Evolutionary conservation across 2,797 vertebrate species (phyloP).

Genomic region (Intellagama lesueurii): DNA sequence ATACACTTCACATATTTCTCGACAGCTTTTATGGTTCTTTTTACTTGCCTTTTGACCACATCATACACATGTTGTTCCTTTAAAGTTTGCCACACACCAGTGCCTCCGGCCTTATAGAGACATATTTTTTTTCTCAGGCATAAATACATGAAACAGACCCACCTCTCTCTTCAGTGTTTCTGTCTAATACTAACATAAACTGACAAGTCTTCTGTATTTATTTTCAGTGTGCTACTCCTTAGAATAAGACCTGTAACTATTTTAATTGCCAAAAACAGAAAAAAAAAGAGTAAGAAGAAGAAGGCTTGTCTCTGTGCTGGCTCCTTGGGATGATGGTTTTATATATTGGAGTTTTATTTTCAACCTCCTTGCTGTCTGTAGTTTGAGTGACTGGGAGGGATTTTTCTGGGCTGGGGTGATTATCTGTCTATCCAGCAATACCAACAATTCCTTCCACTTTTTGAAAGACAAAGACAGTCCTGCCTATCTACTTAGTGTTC

Average conservation of each 20-base stretch:
- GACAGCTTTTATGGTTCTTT: not conserved
- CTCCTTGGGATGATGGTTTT: no score
- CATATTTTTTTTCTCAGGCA: not conserved
- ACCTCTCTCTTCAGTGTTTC: not conserved
- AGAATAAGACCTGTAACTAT: constrained; percentile 4
- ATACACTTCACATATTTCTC: not conserved
- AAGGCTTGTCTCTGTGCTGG: no score
- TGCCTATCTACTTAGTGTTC: no score
- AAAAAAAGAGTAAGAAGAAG: not conserved
- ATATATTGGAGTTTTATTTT: no score
- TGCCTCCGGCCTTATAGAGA: not conserved
- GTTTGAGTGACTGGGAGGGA: no score
- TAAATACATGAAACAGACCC: not conserved
- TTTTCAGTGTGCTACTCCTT: not conserved
- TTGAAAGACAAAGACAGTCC: no score
- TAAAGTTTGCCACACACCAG: not conserved
- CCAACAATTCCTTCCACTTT: no score
- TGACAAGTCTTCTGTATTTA: not conserved
- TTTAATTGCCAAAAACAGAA: not conserved
- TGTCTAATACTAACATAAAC: not conserved
- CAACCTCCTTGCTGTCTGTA: no score
- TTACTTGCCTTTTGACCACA: not conserved
- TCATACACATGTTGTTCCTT: not conserved
- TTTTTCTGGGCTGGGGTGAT: no score
- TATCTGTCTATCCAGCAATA: no score